These are phyloP conservation scores for Caenorhabditis afra DNA, from an alignment of 2,888 invertebrate genomes.

Conservation along the genomic window DNA sequence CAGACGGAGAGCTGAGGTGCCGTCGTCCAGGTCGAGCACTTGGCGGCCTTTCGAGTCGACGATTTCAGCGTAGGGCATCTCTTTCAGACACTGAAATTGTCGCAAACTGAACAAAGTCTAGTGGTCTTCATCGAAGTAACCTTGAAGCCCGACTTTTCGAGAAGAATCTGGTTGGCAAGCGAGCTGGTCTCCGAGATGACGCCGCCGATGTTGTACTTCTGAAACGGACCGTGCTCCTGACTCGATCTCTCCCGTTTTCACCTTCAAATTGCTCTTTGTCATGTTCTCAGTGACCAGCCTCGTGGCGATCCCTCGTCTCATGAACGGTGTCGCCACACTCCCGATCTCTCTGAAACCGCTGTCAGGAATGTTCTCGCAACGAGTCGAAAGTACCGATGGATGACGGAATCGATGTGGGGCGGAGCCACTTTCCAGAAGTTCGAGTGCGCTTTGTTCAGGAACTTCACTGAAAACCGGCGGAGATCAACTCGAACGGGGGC, in stretches of 20 bases:
- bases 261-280: constrained; percentile 32
- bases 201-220: constrained; percentile 41
- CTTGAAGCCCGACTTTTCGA: constrained; percentile 39
- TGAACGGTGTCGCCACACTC: constrained; percentile 32
- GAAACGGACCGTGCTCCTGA: not conserved
- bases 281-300: constrained; percentile 22
- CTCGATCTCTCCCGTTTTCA: not conserved
- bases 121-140: not conserved
- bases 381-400: constrained; percentile 1
- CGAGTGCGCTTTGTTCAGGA: constrained; percentile 20
- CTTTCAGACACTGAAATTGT: constrained; percentile 47
- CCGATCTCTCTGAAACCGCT: constrained; percentile 20
- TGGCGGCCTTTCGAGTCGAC: constrained; percentile 37
- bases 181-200: constrained; percentile 41
- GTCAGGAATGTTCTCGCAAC: not conserved
- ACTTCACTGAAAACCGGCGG: constrained; percentile 14
- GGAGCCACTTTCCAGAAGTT: constrained; percentile 43
- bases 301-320: constrained; percentile 25
- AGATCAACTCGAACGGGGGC: not conserved
- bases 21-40: constrained; percentile 37
- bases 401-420: constrained; percentile 14
- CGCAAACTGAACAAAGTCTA: too few species aligned
- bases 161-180: constrained; percentile 28
- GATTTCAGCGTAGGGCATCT: constrained; percentile 29
- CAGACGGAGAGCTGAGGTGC: constrained; percentile 24